Percentiles rank a stretch among this genome's conserved stretches.
phyloP scores from a whole-genome alignment of 2,797 vertebrate genomes.

The Crypturellus tataupa region DNA sequence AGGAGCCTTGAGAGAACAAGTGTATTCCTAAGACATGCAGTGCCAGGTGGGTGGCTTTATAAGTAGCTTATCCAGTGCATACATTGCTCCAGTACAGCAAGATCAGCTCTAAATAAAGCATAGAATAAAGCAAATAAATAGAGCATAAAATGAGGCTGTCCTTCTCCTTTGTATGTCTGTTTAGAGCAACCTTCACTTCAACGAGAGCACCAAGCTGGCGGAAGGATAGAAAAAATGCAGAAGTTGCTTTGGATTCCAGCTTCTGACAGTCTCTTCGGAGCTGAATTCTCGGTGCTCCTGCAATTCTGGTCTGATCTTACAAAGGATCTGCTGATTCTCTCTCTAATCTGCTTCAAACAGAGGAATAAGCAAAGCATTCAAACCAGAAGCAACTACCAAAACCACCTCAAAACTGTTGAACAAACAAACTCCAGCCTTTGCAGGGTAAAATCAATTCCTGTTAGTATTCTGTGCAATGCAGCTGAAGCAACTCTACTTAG shows the following conservation, averaged over 20 bases:
- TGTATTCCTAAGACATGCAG: background rate
- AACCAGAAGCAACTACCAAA: background rate
- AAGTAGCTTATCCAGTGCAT: background rate
- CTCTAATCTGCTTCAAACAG: conserved; percentile 9
- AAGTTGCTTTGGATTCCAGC: background rate
- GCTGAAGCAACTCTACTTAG: conserved; percentile 9
- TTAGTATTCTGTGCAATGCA: background rate
- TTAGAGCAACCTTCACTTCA: background rate
- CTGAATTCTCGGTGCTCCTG: background rate
- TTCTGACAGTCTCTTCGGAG: background rate
- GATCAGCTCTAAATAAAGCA: too few relatives aligned
- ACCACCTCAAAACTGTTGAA: background rate
- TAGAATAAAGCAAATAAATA: too few relatives aligned
- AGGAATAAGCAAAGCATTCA: conserved; percentile 3
- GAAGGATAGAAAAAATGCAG: background rate
- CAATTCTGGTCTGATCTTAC: background rate
- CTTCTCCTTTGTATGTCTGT: background rate
- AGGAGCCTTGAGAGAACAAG: background rate
- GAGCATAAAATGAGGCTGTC: background rate
- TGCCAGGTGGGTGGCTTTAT: background rate
- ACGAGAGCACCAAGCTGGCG: background rate
- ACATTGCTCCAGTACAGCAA: background rate
- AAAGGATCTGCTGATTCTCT: background rate
- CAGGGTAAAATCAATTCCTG: conserved; percentile 34
- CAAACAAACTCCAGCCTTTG: background rate